Evolutionary conservation across 2,888 invertebrate genomes (phyloP).

Genomic region (Resseliella maxima): DNA sequence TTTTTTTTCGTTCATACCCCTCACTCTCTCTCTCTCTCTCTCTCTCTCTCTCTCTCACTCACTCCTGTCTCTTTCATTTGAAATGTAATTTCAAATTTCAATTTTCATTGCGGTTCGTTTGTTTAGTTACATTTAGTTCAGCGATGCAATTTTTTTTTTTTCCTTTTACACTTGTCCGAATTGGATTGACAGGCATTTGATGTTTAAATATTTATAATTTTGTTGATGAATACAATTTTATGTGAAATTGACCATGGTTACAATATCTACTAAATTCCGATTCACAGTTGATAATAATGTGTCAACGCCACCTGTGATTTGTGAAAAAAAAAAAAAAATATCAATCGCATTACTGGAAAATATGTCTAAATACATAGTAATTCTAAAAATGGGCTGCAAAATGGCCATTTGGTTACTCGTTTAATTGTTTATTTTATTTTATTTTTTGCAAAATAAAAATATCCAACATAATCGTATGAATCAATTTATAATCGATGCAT

Average conservation of each 20-base stretch:
- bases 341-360: no score
- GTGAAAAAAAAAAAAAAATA: no score
- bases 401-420: not conserved
- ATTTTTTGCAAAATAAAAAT: no score
- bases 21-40: no score
- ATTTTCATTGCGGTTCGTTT: not conserved
- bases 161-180: not conserved
- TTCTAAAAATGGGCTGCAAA: no score
- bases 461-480: not conserved
- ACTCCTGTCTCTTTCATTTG: not conserved
- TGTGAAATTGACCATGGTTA: not conserved
- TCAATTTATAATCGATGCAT: not conserved
- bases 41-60: no score
- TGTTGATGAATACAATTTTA: not conserved
- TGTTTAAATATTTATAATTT: constrained; percentile 38
- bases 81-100: not conserved
- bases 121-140: not conserved
- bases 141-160: not conserved
- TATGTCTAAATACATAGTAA: no score
- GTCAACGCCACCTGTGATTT: no score
- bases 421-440: not conserved
- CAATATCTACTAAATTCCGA: no score
- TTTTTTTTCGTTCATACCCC: not conserved
- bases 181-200: not conserved
- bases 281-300: no score